phyloP scores from a whole-genome alignment of 1,140 invertebrate genomes.

The Drosophila virilis region DNA sequence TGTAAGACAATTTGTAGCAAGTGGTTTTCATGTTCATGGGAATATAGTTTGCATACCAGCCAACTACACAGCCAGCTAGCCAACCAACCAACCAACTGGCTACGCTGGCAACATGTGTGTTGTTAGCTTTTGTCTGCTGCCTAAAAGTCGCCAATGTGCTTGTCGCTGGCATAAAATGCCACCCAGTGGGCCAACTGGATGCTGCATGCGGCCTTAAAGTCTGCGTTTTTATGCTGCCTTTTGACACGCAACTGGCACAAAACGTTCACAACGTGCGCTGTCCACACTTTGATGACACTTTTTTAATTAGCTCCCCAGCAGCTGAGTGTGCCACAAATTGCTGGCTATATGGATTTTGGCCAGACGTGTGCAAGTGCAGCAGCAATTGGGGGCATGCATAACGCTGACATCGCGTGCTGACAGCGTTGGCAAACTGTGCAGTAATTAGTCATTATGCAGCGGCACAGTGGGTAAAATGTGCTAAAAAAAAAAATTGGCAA shows the following conservation, averaged over 20 bases:
- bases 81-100: not conserved
- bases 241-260: constrained; percentile 60
- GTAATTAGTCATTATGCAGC: constrained; percentile 69
- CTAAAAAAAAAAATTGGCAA: not conserved
- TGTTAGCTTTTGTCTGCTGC: constrained; percentile 62
- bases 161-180: constrained; percentile 53
- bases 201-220: constrained; percentile 50
- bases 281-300: constrained; percentile 80
- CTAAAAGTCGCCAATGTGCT: constrained; percentile 32
- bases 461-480: constrained; percentile 32
- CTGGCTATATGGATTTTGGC: constrained; percentile 43
- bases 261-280: constrained; percentile 45
- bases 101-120: constrained; percentile 45
- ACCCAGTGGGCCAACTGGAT: constrained; percentile 62
- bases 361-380: constrained; percentile 12
- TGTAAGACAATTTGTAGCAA: constrained; percentile 83
- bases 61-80: constrained; percentile 1
- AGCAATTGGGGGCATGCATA: constrained; percentile 46
- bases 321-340: constrained; percentile 52
- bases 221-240: constrained; percentile 59
- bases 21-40: constrained; percentile 82
- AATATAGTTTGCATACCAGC: constrained; percentile 71
- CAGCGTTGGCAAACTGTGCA: constrained; percentile 39
- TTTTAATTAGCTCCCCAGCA: constrained; percentile 69
- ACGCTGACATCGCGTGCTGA: constrained; percentile 61